phyloP scores from a whole-genome alignment of 2,113 vertebrate genomes.

The Pelecanoides urinatrix region DNA sequence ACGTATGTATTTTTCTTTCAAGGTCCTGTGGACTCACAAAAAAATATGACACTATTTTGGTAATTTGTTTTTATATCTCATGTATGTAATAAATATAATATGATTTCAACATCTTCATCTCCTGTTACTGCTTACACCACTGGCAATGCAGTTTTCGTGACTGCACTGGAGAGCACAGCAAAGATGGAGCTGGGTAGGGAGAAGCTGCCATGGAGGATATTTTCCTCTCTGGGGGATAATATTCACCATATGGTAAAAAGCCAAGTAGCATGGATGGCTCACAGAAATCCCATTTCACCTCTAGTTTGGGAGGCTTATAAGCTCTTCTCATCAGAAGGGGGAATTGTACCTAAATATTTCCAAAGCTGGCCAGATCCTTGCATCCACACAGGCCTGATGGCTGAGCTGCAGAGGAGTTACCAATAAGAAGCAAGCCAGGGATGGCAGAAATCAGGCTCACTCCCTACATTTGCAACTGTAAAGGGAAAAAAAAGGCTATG shows the following conservation, averaged over 20 bases:
- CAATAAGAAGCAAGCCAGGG: neutral
- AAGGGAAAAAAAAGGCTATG: neutral
- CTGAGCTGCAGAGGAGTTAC: neutral
- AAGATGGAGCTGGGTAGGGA: neutral
- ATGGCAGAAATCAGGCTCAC: neutral
- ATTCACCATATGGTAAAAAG: neutral
- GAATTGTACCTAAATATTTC: neutral
- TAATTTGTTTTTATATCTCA: conserved; percentile 77
- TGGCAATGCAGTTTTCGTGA: neutral
- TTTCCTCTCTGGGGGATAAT: neutral
- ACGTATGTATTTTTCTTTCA: conserved; percentile 63
- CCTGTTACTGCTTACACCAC: neutral
- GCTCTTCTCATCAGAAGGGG: neutral
- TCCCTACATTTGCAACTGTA: neutral
- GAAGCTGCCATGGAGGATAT: neutral
- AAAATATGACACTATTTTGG: conserved; percentile 64
- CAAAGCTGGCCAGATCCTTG: neutral
- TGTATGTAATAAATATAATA: conserved; percentile 77
- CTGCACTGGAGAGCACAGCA: neutral
- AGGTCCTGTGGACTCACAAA: conserved; percentile 75
- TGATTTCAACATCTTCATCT: conserved; percentile 32
- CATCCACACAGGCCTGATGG: neutral
- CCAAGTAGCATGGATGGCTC: neutral
- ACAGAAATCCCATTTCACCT: neutral
- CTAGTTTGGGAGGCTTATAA: neutral